A percentile compares a stretch with the other conserved stretches of the same genome.
Evolutionary conservation across 2,797 vertebrate species (phyloP).

Genomic region (Enteromius argenteus): DNA sequence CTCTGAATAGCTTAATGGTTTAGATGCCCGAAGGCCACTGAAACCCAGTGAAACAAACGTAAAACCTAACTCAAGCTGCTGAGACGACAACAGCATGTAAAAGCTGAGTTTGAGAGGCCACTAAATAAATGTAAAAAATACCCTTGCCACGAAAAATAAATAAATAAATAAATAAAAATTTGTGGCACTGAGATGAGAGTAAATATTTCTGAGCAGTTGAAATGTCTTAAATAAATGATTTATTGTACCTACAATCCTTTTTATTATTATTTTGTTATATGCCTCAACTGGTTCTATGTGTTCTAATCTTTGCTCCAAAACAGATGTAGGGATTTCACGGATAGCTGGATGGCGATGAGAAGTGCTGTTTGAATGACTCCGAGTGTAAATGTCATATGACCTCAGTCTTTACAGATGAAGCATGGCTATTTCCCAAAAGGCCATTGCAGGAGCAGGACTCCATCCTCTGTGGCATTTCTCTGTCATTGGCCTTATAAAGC

Average conservation of each 20-base stretch:
- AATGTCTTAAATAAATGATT: neutral
- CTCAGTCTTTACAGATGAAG: conserved; percentile 40
- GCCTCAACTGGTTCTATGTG: neutral
- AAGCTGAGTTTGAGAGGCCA: conserved; percentile 56
- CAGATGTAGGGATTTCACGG: conserved; percentile 26
- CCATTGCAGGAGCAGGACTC: conserved; percentile 17
- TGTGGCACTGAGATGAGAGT: too few species aligned
- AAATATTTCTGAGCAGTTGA: neutral
- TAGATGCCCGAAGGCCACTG: conserved; percentile 44
- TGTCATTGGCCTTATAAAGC: conserved; percentile 50
- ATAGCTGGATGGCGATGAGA: neutral
- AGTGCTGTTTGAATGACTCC: conserved; percentile 2
- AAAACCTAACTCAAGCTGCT: conserved; percentile 53
- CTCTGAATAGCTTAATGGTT: conserved; percentile 45
- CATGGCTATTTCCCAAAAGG: conserved; percentile 41
- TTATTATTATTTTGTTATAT: neutral
- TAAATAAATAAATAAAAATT: neutral
- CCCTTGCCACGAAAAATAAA: neutral
- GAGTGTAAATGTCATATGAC: conserved; percentile 41
- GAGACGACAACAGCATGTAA: conserved; percentile 54
- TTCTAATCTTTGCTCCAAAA: neutral
- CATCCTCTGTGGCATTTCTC: conserved; percentile 34
- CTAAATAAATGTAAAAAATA: conserved; percentile 52
- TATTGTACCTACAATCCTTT: neutral
- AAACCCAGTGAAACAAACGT: conserved; percentile 60